Evolutionary conservation across 2,888 invertebrate genomes (phyloP), one percentile per base, ranked within the genome.

Genomic region (Rhopalosiphum nymphaeae): DNA sequence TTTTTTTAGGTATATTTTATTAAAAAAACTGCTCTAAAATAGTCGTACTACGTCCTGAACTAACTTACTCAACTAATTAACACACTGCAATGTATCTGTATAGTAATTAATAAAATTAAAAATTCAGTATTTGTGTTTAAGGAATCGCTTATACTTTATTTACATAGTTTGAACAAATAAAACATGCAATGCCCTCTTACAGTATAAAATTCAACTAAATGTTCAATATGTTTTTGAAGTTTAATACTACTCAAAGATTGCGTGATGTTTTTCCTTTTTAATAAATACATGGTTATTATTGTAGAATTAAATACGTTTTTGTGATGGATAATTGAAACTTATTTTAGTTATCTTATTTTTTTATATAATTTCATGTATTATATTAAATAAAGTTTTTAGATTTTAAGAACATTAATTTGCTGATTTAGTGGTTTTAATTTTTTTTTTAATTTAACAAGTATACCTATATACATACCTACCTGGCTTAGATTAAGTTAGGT

Each of bases 141-240:
- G 21, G 1, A 78, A 42, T 78, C 2, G 3, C 21, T 36, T 36
- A 25, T 42, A 78, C 36, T 21, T 21, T n/a, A 36, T 21, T 16
- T 36, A 78, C 3, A n/a, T 78, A 21, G 21, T 7, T 78, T 42
- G 7, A 36, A 78, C 36, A 36, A 21, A 78, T 36, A 36, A 36
- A 90, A 90, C 25, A 36, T 36, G 61, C 67, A 90, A 49, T 67
- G 90, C 67, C 4, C 90, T 90, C 90, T 90, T 49, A 21, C 67
- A 26, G 25, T 36, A 36, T 36, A 90, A 13, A n/a, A 25, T 21
- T 26, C 25, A 49, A 90, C 90, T 90, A 90, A 9, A 46, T 49
- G 0, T 67, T 90, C 25, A 67, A 67, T 49, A 49, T 13, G 67
- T 49, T 36, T 49, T 21, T 21, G 46, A n/a, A 10, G 1, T 11